A percentile compares a stretch with the other conserved stretches of the same genome.
Conservation (phyloP, 2,113 vertebrate genomes). For the Rhegmatorhina hoffmannsi region DNA sequence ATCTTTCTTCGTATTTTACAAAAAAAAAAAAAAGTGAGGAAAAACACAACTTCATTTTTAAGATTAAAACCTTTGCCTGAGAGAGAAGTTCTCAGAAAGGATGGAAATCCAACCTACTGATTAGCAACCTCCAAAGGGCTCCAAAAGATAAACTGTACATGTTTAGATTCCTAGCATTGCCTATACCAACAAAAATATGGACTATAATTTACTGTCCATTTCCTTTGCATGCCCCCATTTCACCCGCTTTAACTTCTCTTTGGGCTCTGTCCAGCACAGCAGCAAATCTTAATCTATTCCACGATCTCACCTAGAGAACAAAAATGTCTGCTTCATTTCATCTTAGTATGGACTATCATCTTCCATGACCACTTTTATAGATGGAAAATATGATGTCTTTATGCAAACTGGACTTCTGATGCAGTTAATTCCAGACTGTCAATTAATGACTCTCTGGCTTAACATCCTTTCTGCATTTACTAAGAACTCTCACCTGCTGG, state of each 20-base stretch:
- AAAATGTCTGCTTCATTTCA: neutral
- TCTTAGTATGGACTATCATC: neutral
- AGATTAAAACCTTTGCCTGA: neutral
- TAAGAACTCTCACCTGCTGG: neutral
- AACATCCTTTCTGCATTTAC: neutral
- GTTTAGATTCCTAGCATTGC: neutral
- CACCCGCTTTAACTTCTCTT: neutral
- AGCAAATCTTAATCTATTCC: neutral
- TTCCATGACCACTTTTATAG: neutral
- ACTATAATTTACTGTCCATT: neutral
- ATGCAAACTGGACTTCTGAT: neutral
- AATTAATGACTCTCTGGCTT: neutral
- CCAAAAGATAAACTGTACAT: neutral
- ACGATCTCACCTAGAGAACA: neutral
- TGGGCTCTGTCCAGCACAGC: neutral
- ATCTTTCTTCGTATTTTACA: neutral
- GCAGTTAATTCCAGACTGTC: neutral
- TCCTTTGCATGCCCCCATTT: neutral
- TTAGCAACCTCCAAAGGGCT: neutral
- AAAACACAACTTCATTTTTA: neutral
- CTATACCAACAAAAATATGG: neutral
- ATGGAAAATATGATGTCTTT: neutral
- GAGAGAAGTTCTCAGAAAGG: neutral
- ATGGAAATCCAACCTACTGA: neutral
- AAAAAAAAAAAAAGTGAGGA: neutral